These are phyloP conservation scores for Drosophila yakuba DNA, from an alignment of 1,140 invertebrate species.

Conservation along the genomic window DNA sequence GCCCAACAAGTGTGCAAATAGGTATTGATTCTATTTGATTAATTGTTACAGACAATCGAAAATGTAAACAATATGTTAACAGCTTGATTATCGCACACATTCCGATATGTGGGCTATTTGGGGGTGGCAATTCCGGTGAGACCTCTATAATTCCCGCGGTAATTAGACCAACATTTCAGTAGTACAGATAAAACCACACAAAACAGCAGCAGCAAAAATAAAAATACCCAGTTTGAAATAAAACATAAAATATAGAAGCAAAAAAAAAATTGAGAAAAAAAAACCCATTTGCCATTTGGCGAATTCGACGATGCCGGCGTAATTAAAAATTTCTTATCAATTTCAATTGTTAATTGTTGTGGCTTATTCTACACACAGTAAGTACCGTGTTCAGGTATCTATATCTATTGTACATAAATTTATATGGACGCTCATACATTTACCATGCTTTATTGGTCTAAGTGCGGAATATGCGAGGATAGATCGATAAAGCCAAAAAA, in stretches of 20 bases:
- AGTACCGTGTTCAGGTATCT: conserved; percentile 27
- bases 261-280: conserved; percentile 1
- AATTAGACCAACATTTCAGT: conserved; percentile 6
- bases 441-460: conserved; percentile 16
- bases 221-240: not conserved
- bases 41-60: conserved; percentile 61
- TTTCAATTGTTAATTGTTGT: conserved; percentile 79
- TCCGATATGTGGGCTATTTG: conserved; percentile 33
- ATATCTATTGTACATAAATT: conserved; percentile 34
- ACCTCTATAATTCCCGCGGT: conserved; percentile 4
- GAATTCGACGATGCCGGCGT: conserved; percentile 44
- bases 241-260: conserved; percentile 20
- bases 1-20: conserved; percentile 48
- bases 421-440: conserved; percentile 32
- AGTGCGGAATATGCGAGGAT: conserved; percentile 17
- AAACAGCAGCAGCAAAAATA: not conserved
- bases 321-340: conserved; percentile 71
- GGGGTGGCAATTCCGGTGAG: conserved; percentile 5
- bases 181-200: conserved; percentile 2
- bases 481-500: conserved; percentile 29
- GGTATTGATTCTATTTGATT: conserved; percentile 59
- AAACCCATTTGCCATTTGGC: conserved; percentile 5
- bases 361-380: conserved; percentile 25
- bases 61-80: conserved; percentile 67
- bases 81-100: conserved; percentile 44